phyloP scores from a whole-genome alignment of 2,797 vertebrate genomes.

The Gastrophryne carolinensis region DNA sequence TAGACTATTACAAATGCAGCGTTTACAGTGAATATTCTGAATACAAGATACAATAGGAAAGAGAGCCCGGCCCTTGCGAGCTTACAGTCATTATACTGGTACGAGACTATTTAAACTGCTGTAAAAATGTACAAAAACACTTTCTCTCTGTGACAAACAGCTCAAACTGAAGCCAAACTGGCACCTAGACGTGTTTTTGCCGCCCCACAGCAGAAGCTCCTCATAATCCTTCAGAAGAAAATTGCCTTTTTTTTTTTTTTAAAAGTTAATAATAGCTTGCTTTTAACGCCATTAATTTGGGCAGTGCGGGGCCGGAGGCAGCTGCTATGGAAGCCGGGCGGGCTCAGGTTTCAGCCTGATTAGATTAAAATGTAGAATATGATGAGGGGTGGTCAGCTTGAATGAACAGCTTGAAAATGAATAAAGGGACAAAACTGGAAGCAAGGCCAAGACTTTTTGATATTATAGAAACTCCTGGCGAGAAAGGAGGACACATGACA shows the following conservation, averaged over 20 bases:
- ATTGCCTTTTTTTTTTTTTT: neutral
- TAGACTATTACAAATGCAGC: no score
- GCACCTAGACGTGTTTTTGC: neutral
- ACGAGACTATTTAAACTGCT: no score
- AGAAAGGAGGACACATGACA: no score
- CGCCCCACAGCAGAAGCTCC: neutral
- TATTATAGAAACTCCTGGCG: no score
- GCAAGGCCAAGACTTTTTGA: no score
- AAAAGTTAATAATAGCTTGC: conserved; percentile 16
- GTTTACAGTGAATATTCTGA: no score
- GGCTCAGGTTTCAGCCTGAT: neutral
- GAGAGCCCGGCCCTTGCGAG: no score
- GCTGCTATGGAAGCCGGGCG: neutral
- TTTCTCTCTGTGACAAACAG: neutral
- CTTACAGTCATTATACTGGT: no score
- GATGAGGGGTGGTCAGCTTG: neutral
- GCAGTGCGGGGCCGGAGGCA: neutral
- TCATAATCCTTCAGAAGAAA: neutral
- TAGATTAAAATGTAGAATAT: neutral
- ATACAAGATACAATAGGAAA: no score
- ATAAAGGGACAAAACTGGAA: neutral
- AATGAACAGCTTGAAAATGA: no score
- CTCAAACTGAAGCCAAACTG: neutral
- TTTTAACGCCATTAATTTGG: neutral
- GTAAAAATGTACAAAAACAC: neutral